Base-by-base conservation (phyloP, 1,140 invertebrate genomes). In the Pogonomyrmex barbatus region DNA sequence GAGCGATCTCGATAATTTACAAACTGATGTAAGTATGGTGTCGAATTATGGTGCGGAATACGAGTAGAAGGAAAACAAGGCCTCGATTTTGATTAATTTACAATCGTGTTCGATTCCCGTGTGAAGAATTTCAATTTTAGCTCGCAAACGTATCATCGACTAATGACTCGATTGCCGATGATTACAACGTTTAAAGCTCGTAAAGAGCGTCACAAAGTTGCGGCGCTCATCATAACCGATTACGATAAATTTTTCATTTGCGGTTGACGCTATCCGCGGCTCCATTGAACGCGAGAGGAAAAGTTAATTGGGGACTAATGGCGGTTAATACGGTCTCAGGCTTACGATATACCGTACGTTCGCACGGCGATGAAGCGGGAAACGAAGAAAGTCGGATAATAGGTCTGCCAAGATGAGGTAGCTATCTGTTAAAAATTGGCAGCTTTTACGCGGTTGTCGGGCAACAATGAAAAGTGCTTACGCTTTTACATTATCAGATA, bases 121-220 rank as follows among this genome's bases (percentile, higher is more conserved):
- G 78, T 33, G 50, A 56, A 70, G 52, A 81, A 81, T 70, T 70
- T 45, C 39, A 70, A 70, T 81, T 81, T 81, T 39, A 81, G 24
- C 24, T n/a, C 39, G 2, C 63, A 70, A 81, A 54, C 78, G 14
- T 81, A 63, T 81, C 78, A 81, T 81, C 78, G 52, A 56, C 78
- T 81, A 81, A 81, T 70, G 65, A 70, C 78, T 70, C 78, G 50
- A 70, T 70, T 70, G 50, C 63, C 78, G 78, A 70, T 70, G 78
- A 81, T 81, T 81, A 81, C 52, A 70, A 81, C 52, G 63, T 81
- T 45, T 70, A 58, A 50, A 45, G 52, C 39, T 45, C 50, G 0
- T 81, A 81, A 81, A 70, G 24, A 70, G 39, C 14, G 9, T 14
- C 33, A 70, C 62, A 70, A 56, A 81, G 63, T 54, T 65, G 36